phyloP scores from a whole-genome alignment of 2,888 invertebrate species.

The Linnaemya tessellans region DNA sequence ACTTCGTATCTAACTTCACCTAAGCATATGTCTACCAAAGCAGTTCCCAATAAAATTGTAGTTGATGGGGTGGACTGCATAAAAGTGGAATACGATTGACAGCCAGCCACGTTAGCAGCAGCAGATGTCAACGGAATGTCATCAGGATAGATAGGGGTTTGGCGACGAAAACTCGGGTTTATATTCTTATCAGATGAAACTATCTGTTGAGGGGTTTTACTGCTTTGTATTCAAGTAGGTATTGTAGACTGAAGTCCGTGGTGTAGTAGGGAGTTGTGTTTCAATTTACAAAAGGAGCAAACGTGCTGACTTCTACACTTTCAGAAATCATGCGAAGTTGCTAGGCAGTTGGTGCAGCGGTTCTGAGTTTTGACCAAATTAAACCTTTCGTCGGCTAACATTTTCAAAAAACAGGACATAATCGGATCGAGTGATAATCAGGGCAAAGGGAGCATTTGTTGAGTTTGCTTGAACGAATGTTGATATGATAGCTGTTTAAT shows the following conservation, averaged over 20 bases:
- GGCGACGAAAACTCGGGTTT: neutral
- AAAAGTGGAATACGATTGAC: no score
- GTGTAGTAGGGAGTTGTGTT: conserved; percentile 14
- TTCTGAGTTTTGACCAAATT: neutral
- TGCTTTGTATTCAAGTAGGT: neutral
- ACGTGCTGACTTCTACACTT: neutral
- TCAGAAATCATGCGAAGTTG: neutral
- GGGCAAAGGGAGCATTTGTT: conserved; percentile 6
- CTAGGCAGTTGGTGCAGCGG: neutral
- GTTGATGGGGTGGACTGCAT: conserved; percentile 9
- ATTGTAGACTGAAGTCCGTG: neutral
- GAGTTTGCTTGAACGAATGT: neutral
- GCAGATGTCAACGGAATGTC: neutral
- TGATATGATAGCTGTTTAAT: neutral
- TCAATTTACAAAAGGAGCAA: conserved; percentile 7
- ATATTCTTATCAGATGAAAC: neutral
- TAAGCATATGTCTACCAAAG: conserved; percentile 41
- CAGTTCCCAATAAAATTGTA: conserved; percentile 33
- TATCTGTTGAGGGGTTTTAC: neutral
- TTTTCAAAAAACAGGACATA: neutral
- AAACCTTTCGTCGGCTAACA: neutral
- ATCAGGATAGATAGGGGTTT: neutral
- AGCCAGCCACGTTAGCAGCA: neutral
- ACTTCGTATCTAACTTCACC: neutral
- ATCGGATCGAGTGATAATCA: neutral